Conservation (phyloP, 2,797 vertebrate species). For the Spea hammondii region DNA sequence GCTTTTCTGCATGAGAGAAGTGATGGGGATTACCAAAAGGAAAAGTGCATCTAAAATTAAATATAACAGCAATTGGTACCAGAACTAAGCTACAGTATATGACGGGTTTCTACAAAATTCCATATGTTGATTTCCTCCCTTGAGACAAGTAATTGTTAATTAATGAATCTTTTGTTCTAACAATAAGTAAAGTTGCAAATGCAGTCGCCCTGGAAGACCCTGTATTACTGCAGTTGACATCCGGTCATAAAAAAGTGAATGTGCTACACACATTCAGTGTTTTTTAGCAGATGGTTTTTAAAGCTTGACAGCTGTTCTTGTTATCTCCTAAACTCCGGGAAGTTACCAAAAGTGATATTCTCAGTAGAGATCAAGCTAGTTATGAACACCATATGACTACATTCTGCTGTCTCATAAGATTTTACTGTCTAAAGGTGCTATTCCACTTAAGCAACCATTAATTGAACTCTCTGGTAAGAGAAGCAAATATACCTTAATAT, state of each 20-base stretch:
- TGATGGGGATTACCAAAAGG: too few relatives aligned
- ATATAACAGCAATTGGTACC: too few relatives aligned
- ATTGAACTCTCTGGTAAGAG: too few relatives aligned
- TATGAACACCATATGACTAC: neutral
- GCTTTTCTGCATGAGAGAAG: too few relatives aligned
- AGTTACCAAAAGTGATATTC: slow-evolving; percentile 35
- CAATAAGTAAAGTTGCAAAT: neutral
- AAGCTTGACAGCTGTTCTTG: slow-evolving; percentile 26
- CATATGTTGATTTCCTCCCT: neutral
- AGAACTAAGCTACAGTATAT: neutral
- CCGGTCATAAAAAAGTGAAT: slow-evolving; percentile 10
- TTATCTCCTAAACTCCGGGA: slow-evolving; percentile 10
- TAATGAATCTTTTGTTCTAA: slow-evolving; percentile 6
- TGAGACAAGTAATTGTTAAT: slow-evolving; percentile 14
- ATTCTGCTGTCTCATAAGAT: neutral
- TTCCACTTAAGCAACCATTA: neutral
- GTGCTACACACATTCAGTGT: slow-evolving; percentile 4
- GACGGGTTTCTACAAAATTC: neutral
- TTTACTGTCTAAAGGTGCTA: neutral
- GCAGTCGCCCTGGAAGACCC: neutral
- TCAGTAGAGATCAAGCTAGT: slow-evolving; percentile 8
- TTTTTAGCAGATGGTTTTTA: slow-evolving; percentile 17
- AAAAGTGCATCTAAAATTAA: too few relatives aligned
- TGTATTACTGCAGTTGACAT: neutral
- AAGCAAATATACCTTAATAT: too few relatives aligned